phyloP scores from a whole-genome alignment of 1,140 invertebrate species.

The Anoplophora glabripennis region DNA sequence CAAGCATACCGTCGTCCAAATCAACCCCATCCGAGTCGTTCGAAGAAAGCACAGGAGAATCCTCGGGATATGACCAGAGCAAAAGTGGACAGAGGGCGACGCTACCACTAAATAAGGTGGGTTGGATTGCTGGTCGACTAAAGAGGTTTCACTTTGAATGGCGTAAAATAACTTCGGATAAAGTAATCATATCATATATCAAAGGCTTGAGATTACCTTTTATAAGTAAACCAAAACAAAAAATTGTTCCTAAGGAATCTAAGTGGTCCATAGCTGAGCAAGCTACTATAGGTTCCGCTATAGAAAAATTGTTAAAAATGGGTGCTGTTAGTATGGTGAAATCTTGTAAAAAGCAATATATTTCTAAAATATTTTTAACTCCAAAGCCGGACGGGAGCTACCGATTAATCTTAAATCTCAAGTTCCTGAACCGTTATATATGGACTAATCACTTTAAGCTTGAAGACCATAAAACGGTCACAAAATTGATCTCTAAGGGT shows the following conservation, averaged over 20 bases:
- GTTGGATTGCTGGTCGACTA: not conserved
- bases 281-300: not conserved
- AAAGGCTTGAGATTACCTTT: conserved; percentile 13
- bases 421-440: not conserved
- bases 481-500: not conserved
- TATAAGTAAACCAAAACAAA: conserved; percentile 2
- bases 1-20: not conserved
- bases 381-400: not conserved
- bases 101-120: not conserved
- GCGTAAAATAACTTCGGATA: conserved; percentile 8
- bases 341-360: not conserved
- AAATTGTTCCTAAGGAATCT: not conserved
- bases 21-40: not conserved
- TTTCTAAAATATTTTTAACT: not conserved
- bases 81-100: not conserved
- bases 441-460: not conserved
- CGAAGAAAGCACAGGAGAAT: not conserved
- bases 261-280: conserved; percentile 3
- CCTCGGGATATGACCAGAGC: not conserved
- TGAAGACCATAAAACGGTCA: not conserved
- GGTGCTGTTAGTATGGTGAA: not conserved
- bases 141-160: not conserved
- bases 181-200: conserved; percentile 11
- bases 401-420: not conserved
- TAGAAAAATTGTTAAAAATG: not conserved